A percentile compares a stretch with the other conserved stretches of the same genome.
phyloP scores from a whole-genome alignment of 2,113 vertebrate genomes.

The Naja naja region DNA sequence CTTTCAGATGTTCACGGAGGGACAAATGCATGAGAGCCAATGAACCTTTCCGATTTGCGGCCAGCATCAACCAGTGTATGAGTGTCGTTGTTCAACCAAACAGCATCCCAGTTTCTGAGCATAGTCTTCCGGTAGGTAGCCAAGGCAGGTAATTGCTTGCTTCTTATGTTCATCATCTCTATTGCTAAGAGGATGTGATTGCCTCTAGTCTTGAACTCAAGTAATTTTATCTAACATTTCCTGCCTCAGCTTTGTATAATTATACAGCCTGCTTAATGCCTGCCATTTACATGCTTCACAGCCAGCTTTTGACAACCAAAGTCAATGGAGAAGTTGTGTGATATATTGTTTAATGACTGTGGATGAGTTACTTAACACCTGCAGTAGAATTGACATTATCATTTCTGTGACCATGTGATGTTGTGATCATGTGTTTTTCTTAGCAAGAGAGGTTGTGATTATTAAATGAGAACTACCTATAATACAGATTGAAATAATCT shows the following conservation, averaged over 20 bases:
- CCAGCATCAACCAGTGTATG: slow-evolving; percentile 84
- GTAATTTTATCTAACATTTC: not conserved
- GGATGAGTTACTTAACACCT: not conserved
- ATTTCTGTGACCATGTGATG: not conserved
- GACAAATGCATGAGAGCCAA: slow-evolving; percentile 85
- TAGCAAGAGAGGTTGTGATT: not conserved
- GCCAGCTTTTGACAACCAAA: not conserved
- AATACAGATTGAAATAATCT: not conserved
- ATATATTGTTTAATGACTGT: not conserved
- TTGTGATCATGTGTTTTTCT: not conserved
- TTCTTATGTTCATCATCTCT: not conserved
- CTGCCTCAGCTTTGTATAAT: not conserved
- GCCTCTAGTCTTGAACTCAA: not conserved
- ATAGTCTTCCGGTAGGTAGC: slow-evolving; percentile 78
- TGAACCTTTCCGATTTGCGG: slow-evolving; percentile 88
- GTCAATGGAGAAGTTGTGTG: not conserved
- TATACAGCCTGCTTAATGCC: not conserved
- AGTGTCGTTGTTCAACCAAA: slow-evolving; percentile 83
- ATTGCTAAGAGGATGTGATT: not conserved
- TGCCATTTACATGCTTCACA: not conserved
- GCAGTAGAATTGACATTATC: not conserved
- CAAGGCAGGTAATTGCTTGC: not conserved
- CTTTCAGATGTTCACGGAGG: slow-evolving; percentile 86
- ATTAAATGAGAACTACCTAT: not conserved
- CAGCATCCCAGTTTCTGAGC: slow-evolving; percentile 94